These are phyloP conservation scores for Carcinoscorpius rotundicauda DNA, from an alignment of 1,140 invertebrate genomes.

Conservation along the genomic window DNA sequence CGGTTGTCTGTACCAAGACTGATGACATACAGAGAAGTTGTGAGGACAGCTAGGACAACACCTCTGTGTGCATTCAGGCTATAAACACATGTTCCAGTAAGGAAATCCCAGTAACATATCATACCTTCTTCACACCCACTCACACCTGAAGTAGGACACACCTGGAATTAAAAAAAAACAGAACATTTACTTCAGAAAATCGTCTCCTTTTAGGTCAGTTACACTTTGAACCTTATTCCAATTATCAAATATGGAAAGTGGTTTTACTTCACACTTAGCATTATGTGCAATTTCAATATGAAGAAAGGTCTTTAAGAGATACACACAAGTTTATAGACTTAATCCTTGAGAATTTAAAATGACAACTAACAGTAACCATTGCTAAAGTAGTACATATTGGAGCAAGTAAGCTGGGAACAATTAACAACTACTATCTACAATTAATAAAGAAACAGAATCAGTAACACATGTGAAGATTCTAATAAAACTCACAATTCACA, in stretches of 20 bases:
- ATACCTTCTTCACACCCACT: constrained; percentile 88
- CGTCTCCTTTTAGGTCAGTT: not conserved
- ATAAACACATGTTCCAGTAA: constrained; percentile 74
- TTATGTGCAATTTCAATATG: too few species aligned
- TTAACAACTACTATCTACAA: too few species aligned
- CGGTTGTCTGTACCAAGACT: constrained; percentile 81
- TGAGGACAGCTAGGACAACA: constrained; percentile 63
- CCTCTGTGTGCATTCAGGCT: constrained; percentile 85
- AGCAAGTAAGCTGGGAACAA: too few species aligned
- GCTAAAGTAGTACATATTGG: too few species aligned
- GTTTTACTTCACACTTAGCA: not conserved
- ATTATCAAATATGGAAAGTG: not conserved
- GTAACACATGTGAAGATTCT: too few species aligned
- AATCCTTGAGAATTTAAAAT: too few species aligned
- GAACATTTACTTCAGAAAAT: not conserved
- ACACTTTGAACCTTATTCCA: not conserved
- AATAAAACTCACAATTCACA: too few species aligned
- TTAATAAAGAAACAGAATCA: too few species aligned
- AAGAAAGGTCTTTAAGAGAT: too few species aligned
- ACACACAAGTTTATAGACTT: too few species aligned
- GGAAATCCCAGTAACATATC: constrained; percentile 85
- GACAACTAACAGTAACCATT: too few species aligned
- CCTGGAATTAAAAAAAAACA: constrained; percentile 41
- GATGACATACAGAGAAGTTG: constrained; percentile 82
- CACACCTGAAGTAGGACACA: constrained; percentile 66